Conservation (phyloP, 2,888 invertebrate species). For the Epirrhoe tristata region DNA sequence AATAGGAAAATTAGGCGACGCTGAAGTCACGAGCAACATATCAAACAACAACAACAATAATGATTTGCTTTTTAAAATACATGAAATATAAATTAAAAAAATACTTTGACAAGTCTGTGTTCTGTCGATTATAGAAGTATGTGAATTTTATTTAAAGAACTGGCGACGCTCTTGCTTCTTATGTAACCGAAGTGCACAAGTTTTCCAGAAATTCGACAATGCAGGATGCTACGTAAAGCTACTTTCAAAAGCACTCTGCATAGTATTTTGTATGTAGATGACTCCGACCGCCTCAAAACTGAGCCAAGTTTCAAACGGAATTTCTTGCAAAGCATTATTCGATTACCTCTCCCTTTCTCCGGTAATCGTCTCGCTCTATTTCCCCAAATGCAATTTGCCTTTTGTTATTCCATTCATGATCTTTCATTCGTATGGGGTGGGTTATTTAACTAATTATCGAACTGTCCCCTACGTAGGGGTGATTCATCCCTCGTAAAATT, state of each 20-base stretch:
- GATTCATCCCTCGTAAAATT: conserved; percentile 57
- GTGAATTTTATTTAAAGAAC: background rate
- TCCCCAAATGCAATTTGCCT: conserved; percentile 41
- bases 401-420: conserved; percentile 50
- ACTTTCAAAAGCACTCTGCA: background rate
- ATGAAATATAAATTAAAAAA: background rate
- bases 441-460: conserved; percentile 63
- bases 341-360: conserved; percentile 23
- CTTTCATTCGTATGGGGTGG: conserved; percentile 46
- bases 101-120: background rate
- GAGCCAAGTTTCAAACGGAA: conserved; percentile 8
- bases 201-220: background rate
- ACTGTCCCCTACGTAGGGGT: conserved; percentile 53
- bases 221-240: background rate
- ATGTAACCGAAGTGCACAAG: background rate
- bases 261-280: conserved; percentile 9
- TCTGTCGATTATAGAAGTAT: background rate
- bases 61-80: background rate
- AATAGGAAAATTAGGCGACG: conserved; percentile 25
- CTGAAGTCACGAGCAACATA: background rate
- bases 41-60: no score
- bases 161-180: background rate
- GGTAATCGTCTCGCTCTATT: conserved; percentile 32
- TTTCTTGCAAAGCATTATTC: conserved; percentile 18
- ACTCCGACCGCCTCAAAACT: conserved; percentile 9